A percentile compares a stretch with the other conserved stretches of the same genome.
phyloP scores from a whole-genome alignment of 2,797 vertebrate genomes.

The Tinamus major region DNA sequence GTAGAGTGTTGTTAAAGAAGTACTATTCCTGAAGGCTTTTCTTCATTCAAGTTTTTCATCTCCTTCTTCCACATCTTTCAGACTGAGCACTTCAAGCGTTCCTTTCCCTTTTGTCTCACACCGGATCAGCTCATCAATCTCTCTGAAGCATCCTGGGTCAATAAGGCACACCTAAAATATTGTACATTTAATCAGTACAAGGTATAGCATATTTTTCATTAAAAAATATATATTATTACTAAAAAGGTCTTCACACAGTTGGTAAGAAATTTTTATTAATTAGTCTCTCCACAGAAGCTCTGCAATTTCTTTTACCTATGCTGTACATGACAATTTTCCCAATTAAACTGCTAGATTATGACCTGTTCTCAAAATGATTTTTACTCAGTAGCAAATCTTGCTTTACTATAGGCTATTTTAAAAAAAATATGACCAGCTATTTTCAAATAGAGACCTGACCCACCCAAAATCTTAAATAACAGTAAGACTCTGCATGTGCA shows the following conservation, averaged over 20 bases:
- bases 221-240: not conserved
- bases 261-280: not conserved
- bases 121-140: conserved; percentile 95
- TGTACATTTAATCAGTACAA: not conserved
- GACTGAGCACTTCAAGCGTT: conserved; percentile 91
- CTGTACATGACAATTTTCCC: not conserved
- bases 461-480: not conserved
- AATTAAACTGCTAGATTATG: not conserved
- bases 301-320: not conserved
- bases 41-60: conserved; percentile 90
- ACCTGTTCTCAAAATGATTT: not conserved
- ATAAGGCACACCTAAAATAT: conserved; percentile 90
- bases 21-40: not conserved
- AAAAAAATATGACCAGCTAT: not conserved
- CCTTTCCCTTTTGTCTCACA: conserved; percentile 94
- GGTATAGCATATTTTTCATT: not conserved
- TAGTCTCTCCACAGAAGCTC: not conserved
- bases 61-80: conserved; percentile 98
- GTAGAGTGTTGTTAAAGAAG: not conserved
- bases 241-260: not conserved
- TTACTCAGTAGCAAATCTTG: not conserved
- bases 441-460: not conserved
- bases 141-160: conserved; percentile 96
- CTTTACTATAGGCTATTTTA: not conserved
- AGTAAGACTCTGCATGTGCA: not conserved